Evolutionary conservation across 2,113 vertebrate genomes (phyloP), one percentile per base, ranked within the genome.

Genomic region (Triplophysa rosa): DNA sequence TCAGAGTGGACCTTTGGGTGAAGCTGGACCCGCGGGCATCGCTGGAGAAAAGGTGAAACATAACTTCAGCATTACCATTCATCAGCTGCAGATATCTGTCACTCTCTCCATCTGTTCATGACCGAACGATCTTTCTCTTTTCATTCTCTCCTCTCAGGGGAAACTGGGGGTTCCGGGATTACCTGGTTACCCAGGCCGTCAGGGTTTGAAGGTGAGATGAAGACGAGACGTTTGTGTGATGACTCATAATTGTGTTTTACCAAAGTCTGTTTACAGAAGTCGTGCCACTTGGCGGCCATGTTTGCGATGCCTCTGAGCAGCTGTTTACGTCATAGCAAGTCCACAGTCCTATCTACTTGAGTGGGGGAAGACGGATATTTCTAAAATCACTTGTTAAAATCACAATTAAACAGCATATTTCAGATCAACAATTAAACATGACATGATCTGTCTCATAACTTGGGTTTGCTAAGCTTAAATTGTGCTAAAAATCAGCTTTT

Each of bases 91-190:
- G 17, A 17, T 10, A 29, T 56, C 26, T 23, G 7, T 21, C 16
- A 2, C 33, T 56, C 3, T 68, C 10, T 77, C 17, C 14, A 9
- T 7, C 26, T 2, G 70, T 12, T 59, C 49, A 14, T 58, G 7
- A 9, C 9, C n/a, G 2, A 56, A n/a, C n/a, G 7, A 2, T 58
- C 8, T 6, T 16, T 56, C 29, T 24, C 19, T 17, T 56, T 59
- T 21, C 68, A 29, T 61, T 52, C 40, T 29, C 64, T 70, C 65
- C 4, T 78, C 16, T 67, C 80, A 98, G 98, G 98, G 97, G 4
- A 99, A 99, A 78, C 95, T 99, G 0, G 98, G 98, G 0, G 95
- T 99, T 83, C 96, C 97, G 0, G 98, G 98, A 13, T 85, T 99
- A 54, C 98, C 97, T 0, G 97, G 97, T 10, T 99, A 98, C 80